A percentile compares a stretch with the other conserved stretches of the same genome.
phyloP scores from a whole-genome alignment of 2,797 vertebrate species.

The Smutsia temminckii region DNA sequence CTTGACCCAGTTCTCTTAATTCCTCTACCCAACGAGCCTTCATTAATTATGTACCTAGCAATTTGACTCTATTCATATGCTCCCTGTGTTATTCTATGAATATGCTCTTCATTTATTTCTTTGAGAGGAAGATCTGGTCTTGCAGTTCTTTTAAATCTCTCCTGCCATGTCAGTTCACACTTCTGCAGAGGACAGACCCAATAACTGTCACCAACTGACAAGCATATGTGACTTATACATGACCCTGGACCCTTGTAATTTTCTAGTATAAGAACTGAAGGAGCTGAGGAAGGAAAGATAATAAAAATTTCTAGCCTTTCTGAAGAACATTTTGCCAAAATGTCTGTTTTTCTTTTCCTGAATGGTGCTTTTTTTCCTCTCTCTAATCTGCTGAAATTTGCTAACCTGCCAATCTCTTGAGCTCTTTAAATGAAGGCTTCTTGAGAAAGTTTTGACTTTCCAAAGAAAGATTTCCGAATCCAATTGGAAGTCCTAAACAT shows the following conservation, averaged over 20 bases:
- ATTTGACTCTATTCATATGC: slow-evolving; percentile 22
- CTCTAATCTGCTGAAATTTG: slow-evolving; percentile 19
- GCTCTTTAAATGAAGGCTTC: slow-evolving; percentile 48
- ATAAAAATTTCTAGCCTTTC: not conserved
- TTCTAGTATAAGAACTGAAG: slow-evolving; percentile 40
- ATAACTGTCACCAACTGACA: not conserved
- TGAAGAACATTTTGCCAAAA: slow-evolving; percentile 13
- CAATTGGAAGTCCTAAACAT: slow-evolving; percentile 37
- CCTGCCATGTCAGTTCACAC: not conserved
- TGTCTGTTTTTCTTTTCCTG: not conserved
- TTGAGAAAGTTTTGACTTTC: slow-evolving; percentile 34
- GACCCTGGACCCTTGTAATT: not conserved
- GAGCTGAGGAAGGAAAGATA: slow-evolving; percentile 22
- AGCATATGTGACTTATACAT: not conserved
- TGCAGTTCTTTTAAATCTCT: not conserved
- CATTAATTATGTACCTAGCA: slow-evolving; percentile 68
- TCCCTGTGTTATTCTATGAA: slow-evolving; percentile 40
- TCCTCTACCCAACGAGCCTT: slow-evolving; percentile 45
- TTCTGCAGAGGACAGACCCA: slow-evolving; percentile 34
- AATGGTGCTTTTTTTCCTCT: not conserved
- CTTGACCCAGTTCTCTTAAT: slow-evolving; percentile 65
- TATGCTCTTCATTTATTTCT: slow-evolving; percentile 40
- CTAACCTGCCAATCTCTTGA: slow-evolving; percentile 1
- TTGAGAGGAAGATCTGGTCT: slow-evolving; percentile 16
- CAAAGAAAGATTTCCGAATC: slow-evolving; percentile 42